Base-by-base conservation (phyloP, 1,140 invertebrate genomes). In the Lasaia peninsularis region DNA sequence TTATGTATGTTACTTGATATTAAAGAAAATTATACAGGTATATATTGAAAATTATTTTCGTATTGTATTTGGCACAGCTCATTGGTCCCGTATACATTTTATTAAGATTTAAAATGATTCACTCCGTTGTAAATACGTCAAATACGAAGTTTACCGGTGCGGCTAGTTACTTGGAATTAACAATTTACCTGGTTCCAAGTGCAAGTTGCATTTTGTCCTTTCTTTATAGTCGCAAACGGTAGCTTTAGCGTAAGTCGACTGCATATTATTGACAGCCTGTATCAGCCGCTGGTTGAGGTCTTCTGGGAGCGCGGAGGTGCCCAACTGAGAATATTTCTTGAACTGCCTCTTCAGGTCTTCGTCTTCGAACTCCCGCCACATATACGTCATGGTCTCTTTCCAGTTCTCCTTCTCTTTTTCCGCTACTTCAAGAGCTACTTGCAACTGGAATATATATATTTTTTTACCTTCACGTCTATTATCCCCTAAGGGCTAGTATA, bases 181-280 rank as follows among this genome's bases (percentile, higher is more conserved):
- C 31, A 16, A 32, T 11, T 51, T 88, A 94, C 93, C 94, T 65
- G 95, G 95, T 65, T 96, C 95, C 0, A 97, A 88, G 33, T 91
- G 89, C 0, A 96, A 79, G 70, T 95, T 92, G 72, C 95, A 96
- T 64, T 94, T 94, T 0, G 70, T 91, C 4, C 66, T 75, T 69
- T 95, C 83, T 14, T 92, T 91, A 66, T 91, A 94, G 67, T 92
- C 92, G 72, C 95, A 96, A 28, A 97, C 93, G 72, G 95, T 96
- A 0, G 95, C 93, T 52, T 92, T 96, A 1, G 94, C 93, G 69
- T 95, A 97, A n/a, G 93, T 94, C 4, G 91, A 91, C 73, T 95
- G 90, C 95, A 97, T 97, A 16, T 92, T 91, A 40, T 91, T 93
- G 14, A 93, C 80, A 0, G 93, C 91, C 53, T 91, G 88, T 55